Evolutionary conservation across 2,113 vertebrate genomes (phyloP).

Genomic region (Anseranas semipalmata): DNA sequence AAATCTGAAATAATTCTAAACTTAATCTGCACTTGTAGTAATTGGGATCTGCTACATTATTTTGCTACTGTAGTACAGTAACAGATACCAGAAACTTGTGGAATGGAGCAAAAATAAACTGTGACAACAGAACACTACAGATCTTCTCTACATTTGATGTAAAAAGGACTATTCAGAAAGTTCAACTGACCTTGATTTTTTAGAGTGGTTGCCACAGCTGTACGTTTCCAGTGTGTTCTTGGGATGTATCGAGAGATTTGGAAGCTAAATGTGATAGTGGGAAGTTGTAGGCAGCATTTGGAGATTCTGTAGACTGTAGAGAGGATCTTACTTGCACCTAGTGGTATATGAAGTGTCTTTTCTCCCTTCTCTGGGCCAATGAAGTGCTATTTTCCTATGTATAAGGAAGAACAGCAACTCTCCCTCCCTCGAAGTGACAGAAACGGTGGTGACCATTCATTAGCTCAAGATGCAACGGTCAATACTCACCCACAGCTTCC

Average conservation of each 20-base stretch:
- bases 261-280: background rate
- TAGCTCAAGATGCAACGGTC: background rate
- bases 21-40: background rate
- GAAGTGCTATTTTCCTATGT: background rate
- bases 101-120: background rate
- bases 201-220: background rate
- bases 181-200: background rate
- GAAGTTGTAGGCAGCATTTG: background rate
- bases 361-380: background rate
- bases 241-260: background rate
- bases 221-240: background rate
- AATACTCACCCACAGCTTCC: background rate
- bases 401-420: background rate
- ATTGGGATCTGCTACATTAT: fast-evolving
- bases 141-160: background rate
- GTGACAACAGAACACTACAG: background rate
- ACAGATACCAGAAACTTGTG: background rate
- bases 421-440: background rate
- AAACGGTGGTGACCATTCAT: background rate
- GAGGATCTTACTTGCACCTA: background rate
- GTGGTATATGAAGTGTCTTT: background rate
- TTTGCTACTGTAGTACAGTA: background rate
- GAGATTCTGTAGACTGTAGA: background rate
- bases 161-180: background rate
- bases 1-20: background rate